Base-by-base conservation (phyloP, 2,113 vertebrate species). In the Thalassoma bifasciatum region DNA sequence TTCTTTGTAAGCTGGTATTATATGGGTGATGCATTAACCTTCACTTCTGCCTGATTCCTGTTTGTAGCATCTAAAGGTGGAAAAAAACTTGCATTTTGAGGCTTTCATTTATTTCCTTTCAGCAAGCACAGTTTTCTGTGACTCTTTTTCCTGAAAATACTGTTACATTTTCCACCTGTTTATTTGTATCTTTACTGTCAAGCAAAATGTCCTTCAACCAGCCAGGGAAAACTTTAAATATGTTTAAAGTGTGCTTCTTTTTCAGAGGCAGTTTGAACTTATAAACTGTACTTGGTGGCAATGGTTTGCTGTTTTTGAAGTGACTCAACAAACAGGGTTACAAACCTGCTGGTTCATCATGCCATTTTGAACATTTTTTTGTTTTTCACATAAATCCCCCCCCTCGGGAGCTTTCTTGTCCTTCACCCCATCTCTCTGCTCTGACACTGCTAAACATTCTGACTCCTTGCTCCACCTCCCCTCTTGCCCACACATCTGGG, bases 91-190 rank as follows among this genome's bases (percentile, higher is more conserved):
- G 8, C 46, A 10, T 13, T 44, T 26, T 42, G 12, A 38, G 21
- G 66, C 42, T 40, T 5, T 24, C 24, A 70, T 50, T 59, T 72
- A 81, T 60, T 49, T n/a, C n/a, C n/a, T n/a, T n/a, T 30, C 37
- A 21, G 6, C 23, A 4, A 40, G 51, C 67, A 44, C 4, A 44
- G 37, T 10, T 13, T 17, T 4, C n/a, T 40, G 22, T 2, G 22
- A 6, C 8, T 0, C 53, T 14, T 66, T 4, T 38, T 52, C 59
- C 52, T 16, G 19, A 68, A 59, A 60, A 26, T 34, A 26, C 36
- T 22, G 22, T 2, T 17, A 23, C 26, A 10, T 19, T 26, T 60
- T 10, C 7, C 17, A 16, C 14, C 14, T 19, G 52, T 30, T 4
- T 42, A 16, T 13, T 56, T 22, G 16, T 0, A 0, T 40, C 34